Conservation (phyloP, 1,140 invertebrate species). For the Cheumatopsyche charites region DNA sequence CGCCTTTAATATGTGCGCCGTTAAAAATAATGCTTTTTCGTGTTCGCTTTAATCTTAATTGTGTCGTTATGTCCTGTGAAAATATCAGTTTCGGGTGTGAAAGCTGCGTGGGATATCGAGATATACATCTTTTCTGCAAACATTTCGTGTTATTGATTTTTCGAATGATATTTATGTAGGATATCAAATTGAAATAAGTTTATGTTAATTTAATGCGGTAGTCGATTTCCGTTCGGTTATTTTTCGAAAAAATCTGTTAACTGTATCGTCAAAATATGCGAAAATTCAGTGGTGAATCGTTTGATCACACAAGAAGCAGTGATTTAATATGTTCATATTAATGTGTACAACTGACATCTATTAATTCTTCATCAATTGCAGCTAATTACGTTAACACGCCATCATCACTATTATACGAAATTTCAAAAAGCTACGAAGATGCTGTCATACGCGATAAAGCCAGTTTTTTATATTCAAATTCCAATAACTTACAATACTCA, state of each 20-base stretch:
- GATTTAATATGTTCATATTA: background rate
- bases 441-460: background rate
- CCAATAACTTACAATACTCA: constrained; percentile 6
- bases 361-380: constrained; percentile 15
- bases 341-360: background rate
- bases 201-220: too few species aligned
- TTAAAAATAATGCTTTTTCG: too few species aligned
- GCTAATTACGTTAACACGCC: background rate
- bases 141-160: too few species aligned
- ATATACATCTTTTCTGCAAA: background rate
- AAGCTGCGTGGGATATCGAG: constrained; percentile 4
- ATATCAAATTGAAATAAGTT: too few species aligned
- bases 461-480: constrained; percentile 12
- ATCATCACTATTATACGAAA: too few species aligned
- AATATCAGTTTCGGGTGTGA: background rate
- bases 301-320: too few species aligned
- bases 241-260: too few species aligned
- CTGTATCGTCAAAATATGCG: too few species aligned
- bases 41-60: background rate
- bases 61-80: constrained; percentile 2
- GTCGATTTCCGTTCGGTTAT: too few species aligned
- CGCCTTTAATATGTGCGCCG: too few species aligned
- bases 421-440: background rate
- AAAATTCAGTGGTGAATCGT: too few species aligned
- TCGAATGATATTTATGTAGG: too few species aligned